A percentile compares a stretch with the other conserved stretches of the same genome.
phyloP scores from a whole-genome alignment of 2,113 vertebrate genomes.

The Bombycilla garrulus region DNA sequence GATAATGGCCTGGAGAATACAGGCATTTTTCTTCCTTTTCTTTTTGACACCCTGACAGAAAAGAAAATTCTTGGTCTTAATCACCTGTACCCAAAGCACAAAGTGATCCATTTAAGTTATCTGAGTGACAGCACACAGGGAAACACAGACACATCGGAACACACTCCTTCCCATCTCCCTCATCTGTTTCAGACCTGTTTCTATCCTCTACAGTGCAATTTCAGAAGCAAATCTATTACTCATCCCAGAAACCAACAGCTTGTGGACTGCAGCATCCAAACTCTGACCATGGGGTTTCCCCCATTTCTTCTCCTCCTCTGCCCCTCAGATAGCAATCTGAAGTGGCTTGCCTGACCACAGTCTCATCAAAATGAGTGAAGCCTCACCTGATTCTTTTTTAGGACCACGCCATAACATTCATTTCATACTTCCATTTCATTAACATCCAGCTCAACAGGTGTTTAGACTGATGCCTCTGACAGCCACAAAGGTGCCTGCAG shows the following conservation, averaged over 20 bases:
- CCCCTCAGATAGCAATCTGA: neutral
- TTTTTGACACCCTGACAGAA: neutral
- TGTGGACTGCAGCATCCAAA: neutral
- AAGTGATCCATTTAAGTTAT: neutral
- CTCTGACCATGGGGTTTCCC: neutral
- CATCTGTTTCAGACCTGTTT: neutral
- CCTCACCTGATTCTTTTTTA: neutral
- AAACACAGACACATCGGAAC: neutral
- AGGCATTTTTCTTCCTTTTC: neutral
- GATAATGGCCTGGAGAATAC: neutral
- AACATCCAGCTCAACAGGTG: neutral
- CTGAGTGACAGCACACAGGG: neutral
- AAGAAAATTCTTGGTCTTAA: neutral
- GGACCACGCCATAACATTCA: neutral
- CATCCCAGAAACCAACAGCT: neutral
- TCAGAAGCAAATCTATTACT: neutral
- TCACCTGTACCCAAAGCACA: neutral
- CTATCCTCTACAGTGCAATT: neutral
- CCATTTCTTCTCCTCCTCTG: neutral
- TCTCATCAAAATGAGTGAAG: neutral
- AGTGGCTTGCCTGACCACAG: neutral
- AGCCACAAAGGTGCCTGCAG: neutral
- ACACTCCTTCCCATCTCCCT: fast-evolving
- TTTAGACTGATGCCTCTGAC: neutral
- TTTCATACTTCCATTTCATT: neutral